phyloP scores from a whole-genome alignment of 2,888 invertebrate genomes.

The Cerastis rubricosa region DNA sequence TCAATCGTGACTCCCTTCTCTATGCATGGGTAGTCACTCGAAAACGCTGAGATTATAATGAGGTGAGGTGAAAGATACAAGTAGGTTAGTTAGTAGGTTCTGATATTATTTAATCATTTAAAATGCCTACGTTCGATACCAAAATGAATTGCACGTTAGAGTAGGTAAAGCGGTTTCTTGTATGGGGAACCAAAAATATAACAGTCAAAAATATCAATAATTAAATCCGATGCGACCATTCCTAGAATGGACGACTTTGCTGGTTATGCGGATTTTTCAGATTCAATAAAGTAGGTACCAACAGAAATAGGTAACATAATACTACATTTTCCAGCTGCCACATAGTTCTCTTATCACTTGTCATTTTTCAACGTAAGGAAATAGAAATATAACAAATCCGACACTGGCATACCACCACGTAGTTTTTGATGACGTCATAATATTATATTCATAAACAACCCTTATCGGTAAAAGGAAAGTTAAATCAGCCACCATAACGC shows the following conservation, averaged over 20 bases:
- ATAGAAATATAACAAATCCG: constrained; percentile 20
- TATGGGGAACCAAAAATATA: background rate
- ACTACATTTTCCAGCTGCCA: background rate
- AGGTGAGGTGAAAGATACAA: background rate
- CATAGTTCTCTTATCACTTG: constrained; percentile 12
- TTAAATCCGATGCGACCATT: background rate
- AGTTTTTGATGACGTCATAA: constrained; percentile 42
- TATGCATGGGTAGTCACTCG: constrained; percentile 38
- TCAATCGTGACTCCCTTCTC: constrained; percentile 44
- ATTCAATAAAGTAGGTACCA: background rate
- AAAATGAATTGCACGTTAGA: background rate
- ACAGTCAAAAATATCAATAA: background rate
- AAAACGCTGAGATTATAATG: constrained; percentile 31
- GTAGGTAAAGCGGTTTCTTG: background rate
- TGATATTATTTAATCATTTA: background rate
- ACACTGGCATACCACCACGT: constrained; percentile 30
- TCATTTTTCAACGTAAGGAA: constrained; percentile 5
- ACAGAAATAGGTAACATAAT: background rate
- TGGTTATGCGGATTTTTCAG: background rate
- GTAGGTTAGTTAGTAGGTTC: background rate
- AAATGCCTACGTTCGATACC: background rate
- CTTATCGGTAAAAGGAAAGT: constrained; percentile 48
- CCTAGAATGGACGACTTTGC: background rate
- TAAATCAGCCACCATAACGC: constrained; percentile 36
- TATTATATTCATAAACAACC: constrained; percentile 50